Evolutionary conservation across 2,797 vertebrate species (phyloP).

Genomic region (Bryconaethiops microstoma): DNA sequence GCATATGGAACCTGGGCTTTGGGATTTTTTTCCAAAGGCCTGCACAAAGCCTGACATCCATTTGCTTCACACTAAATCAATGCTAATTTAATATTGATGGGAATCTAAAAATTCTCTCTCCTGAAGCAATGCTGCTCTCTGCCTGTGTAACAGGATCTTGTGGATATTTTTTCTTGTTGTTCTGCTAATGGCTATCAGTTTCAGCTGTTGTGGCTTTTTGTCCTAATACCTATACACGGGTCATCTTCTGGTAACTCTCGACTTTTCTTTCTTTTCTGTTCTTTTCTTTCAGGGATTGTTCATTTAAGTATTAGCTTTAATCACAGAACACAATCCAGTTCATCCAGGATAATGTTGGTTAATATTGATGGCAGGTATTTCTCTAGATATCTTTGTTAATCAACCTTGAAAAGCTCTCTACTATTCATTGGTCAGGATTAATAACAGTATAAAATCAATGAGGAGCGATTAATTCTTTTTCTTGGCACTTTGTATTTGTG

Average conservation of each 20-base stretch:
- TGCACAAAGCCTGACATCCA: conserved; percentile 59
- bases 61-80: conserved; percentile 63
- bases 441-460: too few species aligned
- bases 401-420: too few species aligned
- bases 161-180: conserved; percentile 29
- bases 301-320: neutral
- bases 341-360: too few species aligned
- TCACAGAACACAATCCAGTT: conserved; percentile 1
- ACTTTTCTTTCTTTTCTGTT: too few species aligned
- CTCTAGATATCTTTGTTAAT: too few species aligned
- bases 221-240: neutral
- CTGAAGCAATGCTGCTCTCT: conserved; percentile 6
- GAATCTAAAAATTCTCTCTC: conserved; percentile 62
- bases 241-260: neutral
- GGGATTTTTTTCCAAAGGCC: conserved; percentile 44
- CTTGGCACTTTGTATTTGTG: too few species aligned
- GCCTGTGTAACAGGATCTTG: conserved; percentile 24
- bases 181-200: conserved; percentile 20
- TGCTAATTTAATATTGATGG: conserved; percentile 74
- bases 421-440: too few species aligned
- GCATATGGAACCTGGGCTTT: conserved; percentile 17
- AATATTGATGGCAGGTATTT: too few species aligned
- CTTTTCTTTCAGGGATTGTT: neutral
- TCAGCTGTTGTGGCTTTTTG: conserved; percentile 25
- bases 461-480: too few species aligned